Evolutionary conservation across 2,888 invertebrate species (phyloP), one percentile per base, ranked within the genome.

Genomic region (Macrophya annulata): DNA sequence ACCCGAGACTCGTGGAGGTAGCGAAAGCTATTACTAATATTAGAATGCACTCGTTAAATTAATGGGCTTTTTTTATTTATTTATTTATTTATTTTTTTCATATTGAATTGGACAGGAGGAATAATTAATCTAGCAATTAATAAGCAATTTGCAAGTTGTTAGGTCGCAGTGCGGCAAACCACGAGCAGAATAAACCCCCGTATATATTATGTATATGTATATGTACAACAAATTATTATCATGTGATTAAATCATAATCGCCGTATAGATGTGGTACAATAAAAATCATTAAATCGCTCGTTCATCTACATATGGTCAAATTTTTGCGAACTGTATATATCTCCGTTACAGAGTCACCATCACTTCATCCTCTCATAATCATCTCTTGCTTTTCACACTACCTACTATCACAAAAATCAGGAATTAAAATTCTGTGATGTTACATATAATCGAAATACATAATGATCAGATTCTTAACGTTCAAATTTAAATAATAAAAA

Each of bases 11-110:
- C 72, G 9, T 45, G 5, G 8, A 74, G 21, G 5, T 74, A 74
- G 72, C 45, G 45, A 74, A 74, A 74, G 72, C 45, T 51, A 51
- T 51, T 55, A 77, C 77, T 4, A 43, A 77, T 51, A 77, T 77
- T 55, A 51, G 48, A 76, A 77, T 55, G 77, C 77, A 77, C 77
- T 77, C 77, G 77, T 77, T 77, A 77, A 77, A 77, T 51, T 77
- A 77, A 77, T 55, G 17, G 55, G 51, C 55, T 55, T 76, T 48
- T 51, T 51, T 48, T 76, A 51, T 76, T 87, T 85, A 86, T 86
- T 84, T 83, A 2, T 5, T n/a, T 51, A 17, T 55, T 37, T 77
- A 87, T 86, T 86, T 86, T 84, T 82, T 72, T 15, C 2, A 37
- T 62, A 17, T 62, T 74, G 0, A n/a, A n/a, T n/a, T n/a, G 10